These are phyloP conservation scores for Gerris lacustris DNA, from an alignment of 2,888 invertebrate species.

Conservation along the genomic window DNA sequence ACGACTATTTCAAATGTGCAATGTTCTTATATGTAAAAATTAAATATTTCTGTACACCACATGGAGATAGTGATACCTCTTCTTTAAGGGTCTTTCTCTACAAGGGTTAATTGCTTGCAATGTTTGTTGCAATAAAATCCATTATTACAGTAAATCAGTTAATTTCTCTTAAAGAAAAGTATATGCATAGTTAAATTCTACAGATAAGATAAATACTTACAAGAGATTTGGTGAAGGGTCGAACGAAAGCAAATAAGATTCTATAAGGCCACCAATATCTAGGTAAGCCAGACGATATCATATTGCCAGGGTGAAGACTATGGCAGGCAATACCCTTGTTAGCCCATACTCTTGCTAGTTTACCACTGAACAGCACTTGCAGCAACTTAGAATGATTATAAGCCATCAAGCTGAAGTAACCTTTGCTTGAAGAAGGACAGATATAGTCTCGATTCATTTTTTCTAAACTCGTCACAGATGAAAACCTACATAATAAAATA, in stretches of 20 bases:
- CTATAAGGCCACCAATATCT: slow-evolving; percentile 77
- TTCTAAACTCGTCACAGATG: slow-evolving; percentile 18
- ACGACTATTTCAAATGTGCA: no score
- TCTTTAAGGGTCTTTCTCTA: no score
- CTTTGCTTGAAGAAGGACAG: slow-evolving; percentile 51
- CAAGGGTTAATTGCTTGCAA: no score
- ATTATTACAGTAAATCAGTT: no score
- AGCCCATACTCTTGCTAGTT: slow-evolving; percentile 55
- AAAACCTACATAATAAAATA: slow-evolving; percentile 18
- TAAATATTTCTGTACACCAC: no score
- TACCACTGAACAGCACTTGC: slow-evolving; percentile 69
- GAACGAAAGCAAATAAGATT: slow-evolving; percentile 61
- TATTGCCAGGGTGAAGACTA: slow-evolving; percentile 80
- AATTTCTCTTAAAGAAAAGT: no score
- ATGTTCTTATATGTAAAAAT: no score
- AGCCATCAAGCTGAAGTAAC: slow-evolving; percentile 69
- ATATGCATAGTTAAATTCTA: no score
- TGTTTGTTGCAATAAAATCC: no score
- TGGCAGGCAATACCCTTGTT: slow-evolving; percentile 57
- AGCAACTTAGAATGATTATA: slow-evolving; percentile 87
- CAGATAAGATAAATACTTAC: slow-evolving; percentile 41
- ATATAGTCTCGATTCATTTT: slow-evolving; percentile 41
- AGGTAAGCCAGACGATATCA: slow-evolving; percentile 65
- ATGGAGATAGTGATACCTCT: no score
- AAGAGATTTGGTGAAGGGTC: slow-evolving; percentile 90